Percentiles rank a stretch among this genome's conserved stretches.
Conservation (phyloP, 2,113 vertebrate species). For the Labeo catla region DNA sequence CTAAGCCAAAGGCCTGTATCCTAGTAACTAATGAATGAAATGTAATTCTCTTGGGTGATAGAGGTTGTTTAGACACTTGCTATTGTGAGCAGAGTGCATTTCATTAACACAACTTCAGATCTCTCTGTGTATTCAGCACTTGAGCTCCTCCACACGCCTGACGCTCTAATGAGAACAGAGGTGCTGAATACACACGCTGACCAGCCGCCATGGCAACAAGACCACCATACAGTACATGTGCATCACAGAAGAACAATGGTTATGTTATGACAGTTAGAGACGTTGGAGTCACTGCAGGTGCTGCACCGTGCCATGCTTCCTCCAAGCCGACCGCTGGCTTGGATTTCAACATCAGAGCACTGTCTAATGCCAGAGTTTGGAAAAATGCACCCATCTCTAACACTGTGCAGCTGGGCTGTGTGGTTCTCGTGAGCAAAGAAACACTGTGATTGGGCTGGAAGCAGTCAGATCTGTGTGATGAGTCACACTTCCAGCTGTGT, state of each 20-base stretch:
- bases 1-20: conserved; percentile 25
- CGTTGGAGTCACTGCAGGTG: not conserved
- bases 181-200: conserved; percentile 17
- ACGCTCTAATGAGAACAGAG: conserved; percentile 23
- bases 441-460: not conserved
- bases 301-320: not conserved
- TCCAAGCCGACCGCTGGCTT: not conserved
- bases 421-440: not conserved
- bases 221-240: not conserved
- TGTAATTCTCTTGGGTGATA: conserved; percentile 17
- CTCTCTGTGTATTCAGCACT: not conserved
- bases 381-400: not conserved
- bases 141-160: not conserved
- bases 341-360: not conserved
- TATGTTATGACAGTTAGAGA: not conserved
- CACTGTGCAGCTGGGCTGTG: not conserved
- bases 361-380: not conserved
- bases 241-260: not conserved
- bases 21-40: conserved; percentile 41
- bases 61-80: conserved; percentile 31
- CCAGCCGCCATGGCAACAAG: not conserved
- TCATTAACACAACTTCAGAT: conserved; percentile 38
- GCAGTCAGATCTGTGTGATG: not conserved
- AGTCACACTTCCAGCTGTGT: not conserved
- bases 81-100: conserved; percentile 9